Evolutionary conservation across 2,888 invertebrate genomes (phyloP).

Genomic region (Drosophila paracracens): DNA sequence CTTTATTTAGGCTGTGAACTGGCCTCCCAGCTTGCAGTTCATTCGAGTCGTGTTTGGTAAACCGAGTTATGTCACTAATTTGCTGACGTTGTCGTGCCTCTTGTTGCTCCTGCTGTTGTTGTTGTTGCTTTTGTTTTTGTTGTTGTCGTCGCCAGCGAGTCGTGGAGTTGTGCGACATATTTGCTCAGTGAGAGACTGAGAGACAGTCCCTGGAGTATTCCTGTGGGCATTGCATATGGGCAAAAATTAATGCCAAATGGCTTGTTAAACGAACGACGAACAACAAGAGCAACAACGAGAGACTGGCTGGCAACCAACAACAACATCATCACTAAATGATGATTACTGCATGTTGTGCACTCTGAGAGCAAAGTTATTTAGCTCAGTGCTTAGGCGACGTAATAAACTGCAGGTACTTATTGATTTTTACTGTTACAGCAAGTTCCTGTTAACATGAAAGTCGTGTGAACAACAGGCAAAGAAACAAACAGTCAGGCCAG

Average conservation of each 20-base stretch:
- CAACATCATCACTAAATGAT: constrained; percentile 58
- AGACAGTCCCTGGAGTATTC: constrained; percentile 65
- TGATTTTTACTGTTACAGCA: constrained; percentile 77
- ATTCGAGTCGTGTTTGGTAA: constrained; percentile 62
- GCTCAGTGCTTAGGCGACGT: constrained; percentile 67
- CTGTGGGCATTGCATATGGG: constrained; percentile 70
- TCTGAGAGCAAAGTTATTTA: constrained; percentile 64
- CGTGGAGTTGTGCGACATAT: constrained; percentile 67
- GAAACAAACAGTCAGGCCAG: constrained; percentile 42
- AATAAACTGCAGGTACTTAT: constrained; percentile 76
- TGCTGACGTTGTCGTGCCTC: constrained; percentile 68
- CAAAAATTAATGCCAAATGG: constrained; percentile 77
- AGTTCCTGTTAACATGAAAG: constrained; percentile 76
- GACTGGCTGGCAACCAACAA: constrained; percentile 10
- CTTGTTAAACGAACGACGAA: constrained; percentile 50
- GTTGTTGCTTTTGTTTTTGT: constrained; percentile 10
- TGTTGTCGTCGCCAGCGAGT: constrained; percentile 9
- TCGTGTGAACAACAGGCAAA: constrained; percentile 70
- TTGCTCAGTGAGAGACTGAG: constrained; percentile 49
- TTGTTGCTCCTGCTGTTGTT: constrained; percentile 31
- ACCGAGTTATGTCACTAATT: constrained; percentile 77
- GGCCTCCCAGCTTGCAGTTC: constrained; percentile 58
- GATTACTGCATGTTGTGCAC: constrained; percentile 71
- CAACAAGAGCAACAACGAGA: constrained; percentile 33
- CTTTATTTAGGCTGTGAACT: constrained; percentile 7